Conservation (phyloP, 1,140 invertebrate species). For the Atta cephalotes region DNA sequence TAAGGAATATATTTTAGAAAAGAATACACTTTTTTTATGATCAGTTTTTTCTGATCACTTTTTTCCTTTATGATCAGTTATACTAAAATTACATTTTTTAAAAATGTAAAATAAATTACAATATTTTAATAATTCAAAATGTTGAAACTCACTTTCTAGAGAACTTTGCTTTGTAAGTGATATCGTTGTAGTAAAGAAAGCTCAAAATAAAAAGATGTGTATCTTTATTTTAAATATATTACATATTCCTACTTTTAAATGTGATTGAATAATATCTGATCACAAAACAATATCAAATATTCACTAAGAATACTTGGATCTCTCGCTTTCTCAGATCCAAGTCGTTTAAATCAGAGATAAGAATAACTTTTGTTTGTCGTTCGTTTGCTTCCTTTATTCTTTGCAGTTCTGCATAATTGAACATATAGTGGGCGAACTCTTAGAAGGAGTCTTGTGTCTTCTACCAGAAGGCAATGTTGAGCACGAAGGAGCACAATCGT, state of each 20-base stretch:
- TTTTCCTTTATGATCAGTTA: too few relatives aligned
- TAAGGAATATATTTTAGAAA: too few relatives aligned
- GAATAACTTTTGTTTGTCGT: constrained; percentile 30
- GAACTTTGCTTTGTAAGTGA: too few relatives aligned
- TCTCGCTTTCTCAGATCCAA: not conserved
- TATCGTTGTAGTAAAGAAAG: too few relatives aligned
- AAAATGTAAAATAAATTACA: too few relatives aligned
- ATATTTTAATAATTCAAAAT: too few relatives aligned
- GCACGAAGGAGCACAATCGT: constrained; percentile 13
- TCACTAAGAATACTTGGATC: not conserved
- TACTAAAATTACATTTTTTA: too few relatives aligned
- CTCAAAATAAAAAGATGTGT: too few relatives aligned
- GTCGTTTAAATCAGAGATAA: constrained; percentile 7
- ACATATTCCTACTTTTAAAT: not conserved
- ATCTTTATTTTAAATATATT: not conserved
- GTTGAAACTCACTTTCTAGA: too few relatives aligned
- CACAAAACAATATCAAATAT: not conserved
- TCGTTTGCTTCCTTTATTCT: not conserved
- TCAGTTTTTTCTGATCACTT: too few relatives aligned
- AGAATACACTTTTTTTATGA: too few relatives aligned
- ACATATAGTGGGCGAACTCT: not conserved
- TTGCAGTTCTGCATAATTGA: not conserved
- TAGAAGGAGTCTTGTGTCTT: not conserved
- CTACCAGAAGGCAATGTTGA: constrained; percentile 15
- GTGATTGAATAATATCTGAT: not conserved